These are phyloP conservation scores for Zosterops japonicus DNA, from an alignment of 2,113 vertebrate species.

Conservation along the genomic window DNA sequence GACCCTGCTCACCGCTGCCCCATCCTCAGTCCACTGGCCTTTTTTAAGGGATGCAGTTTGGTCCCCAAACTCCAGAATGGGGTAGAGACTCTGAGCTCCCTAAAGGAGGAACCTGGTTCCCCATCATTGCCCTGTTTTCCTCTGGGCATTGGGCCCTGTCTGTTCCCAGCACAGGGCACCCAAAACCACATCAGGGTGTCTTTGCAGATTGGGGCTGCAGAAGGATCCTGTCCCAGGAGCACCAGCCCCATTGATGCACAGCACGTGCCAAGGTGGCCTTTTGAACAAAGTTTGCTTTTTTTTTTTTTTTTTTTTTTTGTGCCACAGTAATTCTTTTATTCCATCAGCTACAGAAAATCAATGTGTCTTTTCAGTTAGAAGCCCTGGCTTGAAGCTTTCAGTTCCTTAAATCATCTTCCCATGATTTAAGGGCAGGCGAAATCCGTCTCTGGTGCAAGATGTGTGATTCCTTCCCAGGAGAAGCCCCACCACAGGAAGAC, in stretches of 20 bases:
- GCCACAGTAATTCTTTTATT: slow-evolving; percentile 9
- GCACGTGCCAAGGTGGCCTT: background rate
- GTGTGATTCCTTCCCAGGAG: background rate
- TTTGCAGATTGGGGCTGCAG: background rate
- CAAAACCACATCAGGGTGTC: accelerated
- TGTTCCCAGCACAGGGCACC: background rate
- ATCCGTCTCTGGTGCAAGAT: background rate
- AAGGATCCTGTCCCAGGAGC: background rate
- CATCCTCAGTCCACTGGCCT: accelerated
- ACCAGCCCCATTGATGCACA: background rate
- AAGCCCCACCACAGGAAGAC: background rate
- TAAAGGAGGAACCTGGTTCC: background rate
- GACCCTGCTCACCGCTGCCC: accelerated
- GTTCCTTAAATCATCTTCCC: slow-evolving; percentile 39
- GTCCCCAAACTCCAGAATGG: background rate
- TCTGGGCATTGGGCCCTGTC: background rate
- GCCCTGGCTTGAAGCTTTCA: slow-evolving; percentile 5
- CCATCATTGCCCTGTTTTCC: too few species aligned
- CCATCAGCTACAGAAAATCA: slow-evolving; percentile 35
- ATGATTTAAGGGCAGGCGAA: background rate
- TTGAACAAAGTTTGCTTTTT: background rate
- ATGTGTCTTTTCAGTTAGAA: slow-evolving; percentile 42
- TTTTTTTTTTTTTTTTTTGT: background rate
- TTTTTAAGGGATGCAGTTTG: background rate
- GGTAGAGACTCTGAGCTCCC: accelerated